Base-by-base conservation (phyloP, 2,797 vertebrate species). In the Cyprinodon diabolis region DNA sequence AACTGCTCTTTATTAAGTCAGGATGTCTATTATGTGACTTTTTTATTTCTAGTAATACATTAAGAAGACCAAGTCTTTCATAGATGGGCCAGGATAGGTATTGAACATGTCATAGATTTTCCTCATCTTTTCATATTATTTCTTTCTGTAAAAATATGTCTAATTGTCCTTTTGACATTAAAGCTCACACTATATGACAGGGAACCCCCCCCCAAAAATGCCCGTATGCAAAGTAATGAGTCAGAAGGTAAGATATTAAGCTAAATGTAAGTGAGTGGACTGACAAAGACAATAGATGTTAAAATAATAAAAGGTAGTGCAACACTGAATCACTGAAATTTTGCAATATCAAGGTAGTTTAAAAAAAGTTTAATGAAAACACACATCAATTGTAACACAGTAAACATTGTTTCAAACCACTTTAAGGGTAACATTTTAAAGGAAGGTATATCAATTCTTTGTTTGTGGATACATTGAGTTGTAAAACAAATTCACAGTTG, bases 221-320 rank as follows among this genome's bases (percentile, higher is more conserved):
- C 14, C 63, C 72, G 6, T 51, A 75, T 25, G 56, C 45, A 75
- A 35, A 67, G 51, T 35, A 43, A 40, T 2, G 37, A 40, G 21
- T 68, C 70, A 43, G 79, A 84, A 23, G 35, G 55, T 23, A n/a
- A 13, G 8, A n/a, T n/a, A n/a, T 23, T 56, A 37, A 37, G 35
- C 21, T 19, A 5, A 10, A 35, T 40, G 17, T 37, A 63, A 21
- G 40, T 2, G 12, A 63, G 10, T 63, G 9, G 19, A 63, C 21
- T 63, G 2, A 40, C 21, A 4, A n/a, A 65, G 12, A 17, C 14
- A 51, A 17, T 17, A 17, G 6, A 15, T 51, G 49, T 51, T 17
- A 15, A 48, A 48, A 17, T 14, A 6, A 51, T 14, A 15, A 51
- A n/a, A 63, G 2, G 19, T 6, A 37, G 11, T 13, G 12, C 1